Conservation (phyloP, 2,797 vertebrate genomes). For the Siniperca obscura region DNA sequence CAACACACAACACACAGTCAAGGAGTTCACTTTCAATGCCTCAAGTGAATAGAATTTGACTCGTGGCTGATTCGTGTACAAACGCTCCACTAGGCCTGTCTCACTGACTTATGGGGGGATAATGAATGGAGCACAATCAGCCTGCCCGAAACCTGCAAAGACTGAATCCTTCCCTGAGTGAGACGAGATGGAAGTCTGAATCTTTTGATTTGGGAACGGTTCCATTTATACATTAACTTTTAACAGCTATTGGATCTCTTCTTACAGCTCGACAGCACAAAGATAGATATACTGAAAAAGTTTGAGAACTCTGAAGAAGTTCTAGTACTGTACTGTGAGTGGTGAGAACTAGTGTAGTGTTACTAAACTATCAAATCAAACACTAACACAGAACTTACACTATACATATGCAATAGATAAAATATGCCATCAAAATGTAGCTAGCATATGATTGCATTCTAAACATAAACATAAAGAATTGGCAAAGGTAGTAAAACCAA, state of each 20-base stretch:
- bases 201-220: neutral
- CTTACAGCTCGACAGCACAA: neutral
- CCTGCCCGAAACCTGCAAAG: neutral
- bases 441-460: neutral
- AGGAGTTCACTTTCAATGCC: conserved; percentile 47
- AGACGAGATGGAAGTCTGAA: neutral
- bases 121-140: conserved; percentile 46
- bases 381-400: neutral
- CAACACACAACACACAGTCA: neutral
- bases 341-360: too few species aligned
- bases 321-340: neutral
- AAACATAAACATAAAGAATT: neutral
- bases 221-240: neutral
- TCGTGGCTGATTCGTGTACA: conserved; percentile 56
- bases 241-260: neutral
- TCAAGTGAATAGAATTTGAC: conserved; percentile 62
- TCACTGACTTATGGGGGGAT: conserved; percentile 30
- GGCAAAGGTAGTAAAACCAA: neutral
- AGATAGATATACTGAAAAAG: neutral
- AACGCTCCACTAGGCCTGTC: conserved; percentile 41
- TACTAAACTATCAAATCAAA: neutral
- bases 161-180: neutral
- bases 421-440: neutral
- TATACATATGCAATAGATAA: neutral
- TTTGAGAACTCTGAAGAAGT: neutral